Evolutionary conservation across 2,797 vertebrate species (phyloP).

Genomic region (Lindbergichthys nudifrons): DNA sequence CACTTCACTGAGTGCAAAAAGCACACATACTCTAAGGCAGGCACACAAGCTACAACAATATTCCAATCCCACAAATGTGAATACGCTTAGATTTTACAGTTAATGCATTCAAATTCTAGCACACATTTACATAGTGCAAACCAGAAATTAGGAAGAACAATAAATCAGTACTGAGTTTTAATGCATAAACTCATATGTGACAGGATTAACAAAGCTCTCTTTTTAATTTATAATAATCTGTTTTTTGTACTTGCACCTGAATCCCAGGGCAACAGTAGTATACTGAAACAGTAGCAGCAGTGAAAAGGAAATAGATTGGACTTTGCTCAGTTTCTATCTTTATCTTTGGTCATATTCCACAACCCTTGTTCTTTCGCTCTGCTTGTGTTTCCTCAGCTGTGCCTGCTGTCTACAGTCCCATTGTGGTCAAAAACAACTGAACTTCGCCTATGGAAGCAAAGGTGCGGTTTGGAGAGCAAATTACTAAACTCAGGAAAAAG

Average conservation of each 20-base stretch:
- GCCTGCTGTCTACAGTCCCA: constrained; percentile 77
- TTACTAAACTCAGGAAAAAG: constrained; percentile 82
- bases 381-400: constrained; percentile 84
- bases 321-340: constrained; percentile 61
- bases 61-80: constrained; percentile 34
- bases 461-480: constrained; percentile 84
- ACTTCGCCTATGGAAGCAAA: constrained; percentile 80
- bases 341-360: constrained; percentile 59
- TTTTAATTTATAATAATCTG: constrained; percentile 7
- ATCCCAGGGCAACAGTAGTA: constrained; percentile 25
- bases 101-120: constrained; percentile 6
- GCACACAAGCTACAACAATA: constrained; percentile 67
- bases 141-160: constrained; percentile 13
- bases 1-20: constrained; percentile 84
- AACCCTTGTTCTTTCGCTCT: constrained; percentile 69
- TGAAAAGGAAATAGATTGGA: constrained; percentile 60
- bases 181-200: constrained; percentile 2
- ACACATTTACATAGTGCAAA: constrained; percentile 19
- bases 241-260: constrained; percentile 29
- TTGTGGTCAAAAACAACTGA: constrained; percentile 86
- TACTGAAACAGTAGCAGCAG: constrained; percentile 33
- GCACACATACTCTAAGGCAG: constrained; percentile 61
- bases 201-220: background rate
- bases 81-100: constrained; percentile 18
- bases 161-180: background rate